phyloP scores from a whole-genome alignment of 2,888 invertebrate genomes.

The Caenorhabditis parvicauda region DNA sequence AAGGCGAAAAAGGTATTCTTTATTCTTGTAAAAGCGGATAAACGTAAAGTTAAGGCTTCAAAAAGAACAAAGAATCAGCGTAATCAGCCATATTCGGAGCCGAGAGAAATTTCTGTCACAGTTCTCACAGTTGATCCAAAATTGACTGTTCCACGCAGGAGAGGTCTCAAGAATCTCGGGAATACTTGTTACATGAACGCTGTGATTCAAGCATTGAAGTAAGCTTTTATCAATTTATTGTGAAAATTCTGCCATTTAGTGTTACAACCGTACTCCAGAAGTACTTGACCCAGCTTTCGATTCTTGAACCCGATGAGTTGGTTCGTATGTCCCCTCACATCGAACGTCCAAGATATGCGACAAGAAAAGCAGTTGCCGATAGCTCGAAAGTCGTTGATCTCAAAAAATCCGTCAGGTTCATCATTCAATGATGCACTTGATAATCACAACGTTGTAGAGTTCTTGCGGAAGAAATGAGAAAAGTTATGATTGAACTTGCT shows the following conservation, averaged over 20 bases:
- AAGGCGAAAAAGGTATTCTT: no score
- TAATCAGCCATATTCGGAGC: neutral
- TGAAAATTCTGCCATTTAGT: no score
- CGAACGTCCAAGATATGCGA: constrained; percentile 8
- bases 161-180: constrained; percentile 77
- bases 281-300: constrained; percentile 78
- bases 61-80: neutral
- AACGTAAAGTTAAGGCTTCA: neutral
- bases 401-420: no score
- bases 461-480: constrained; percentile 78
- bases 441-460: constrained; percentile 64
- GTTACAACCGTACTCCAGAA: constrained; percentile 81
- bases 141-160: constrained; percentile 2
- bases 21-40: no score
- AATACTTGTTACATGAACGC: constrained; percentile 86
- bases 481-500: constrained; percentile 74
- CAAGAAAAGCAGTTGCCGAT: constrained; percentile 7
- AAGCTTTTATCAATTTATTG: constrained; percentile 17
- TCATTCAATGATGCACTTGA: neutral
- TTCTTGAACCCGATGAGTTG: constrained; percentile 69
- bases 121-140: neutral
- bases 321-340: neutral
- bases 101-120: neutral
- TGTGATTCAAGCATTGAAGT: constrained; percentile 76
- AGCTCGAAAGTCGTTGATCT: no score